A percentile compares a stretch with the other conserved stretches of the same genome.
These are phyloP conservation scores for Rhabdophis nuchalis DNA, from an alignment of 2,797 vertebrate genomes.

Conservation along the genomic window DNA sequence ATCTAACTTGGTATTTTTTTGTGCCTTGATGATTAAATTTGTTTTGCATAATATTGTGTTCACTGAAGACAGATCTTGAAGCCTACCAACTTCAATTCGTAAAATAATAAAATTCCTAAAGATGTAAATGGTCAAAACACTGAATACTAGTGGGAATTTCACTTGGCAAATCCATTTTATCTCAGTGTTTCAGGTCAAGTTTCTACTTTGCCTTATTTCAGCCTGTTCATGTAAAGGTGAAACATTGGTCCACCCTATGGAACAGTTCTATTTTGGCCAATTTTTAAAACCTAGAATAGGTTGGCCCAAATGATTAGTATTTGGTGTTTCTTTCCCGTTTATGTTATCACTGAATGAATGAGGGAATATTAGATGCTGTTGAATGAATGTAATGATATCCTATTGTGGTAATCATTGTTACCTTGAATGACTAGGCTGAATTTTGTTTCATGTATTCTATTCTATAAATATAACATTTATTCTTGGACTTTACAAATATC, in stretches of 20 bases:
- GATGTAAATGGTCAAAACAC: neutral
- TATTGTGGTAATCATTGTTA: slow-evolving; percentile 46
- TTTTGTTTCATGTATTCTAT: slow-evolving; percentile 25
- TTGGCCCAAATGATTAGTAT: slow-evolving; percentile 46
- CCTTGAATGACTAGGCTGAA: slow-evolving; percentile 54
- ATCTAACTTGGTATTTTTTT: neutral
- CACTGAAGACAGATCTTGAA: neutral
- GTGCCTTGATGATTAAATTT: neutral
- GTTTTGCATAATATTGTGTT: neutral
- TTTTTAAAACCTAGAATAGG: slow-evolving; percentile 42
- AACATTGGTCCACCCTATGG: neutral
- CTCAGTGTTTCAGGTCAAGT: neutral
- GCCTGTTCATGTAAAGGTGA: neutral
- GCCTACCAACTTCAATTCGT: neutral
- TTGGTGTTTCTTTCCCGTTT: slow-evolving; percentile 47
- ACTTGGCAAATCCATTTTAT: neutral
- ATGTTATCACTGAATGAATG: slow-evolving; percentile 47
- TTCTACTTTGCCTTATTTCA: neutral
- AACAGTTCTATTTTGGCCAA: slow-evolving; percentile 17
- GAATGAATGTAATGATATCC: slow-evolving; percentile 52
- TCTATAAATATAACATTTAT: slow-evolving; percentile 22
- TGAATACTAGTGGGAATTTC: neutral
- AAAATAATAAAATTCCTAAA: neutral
- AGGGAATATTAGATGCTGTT: slow-evolving; percentile 43
- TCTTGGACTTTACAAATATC: slow-evolving; percentile 57